Evolutionary conservation across 1,140 invertebrate species (phyloP).

Genomic region (Nautilus pompilius): DNA sequence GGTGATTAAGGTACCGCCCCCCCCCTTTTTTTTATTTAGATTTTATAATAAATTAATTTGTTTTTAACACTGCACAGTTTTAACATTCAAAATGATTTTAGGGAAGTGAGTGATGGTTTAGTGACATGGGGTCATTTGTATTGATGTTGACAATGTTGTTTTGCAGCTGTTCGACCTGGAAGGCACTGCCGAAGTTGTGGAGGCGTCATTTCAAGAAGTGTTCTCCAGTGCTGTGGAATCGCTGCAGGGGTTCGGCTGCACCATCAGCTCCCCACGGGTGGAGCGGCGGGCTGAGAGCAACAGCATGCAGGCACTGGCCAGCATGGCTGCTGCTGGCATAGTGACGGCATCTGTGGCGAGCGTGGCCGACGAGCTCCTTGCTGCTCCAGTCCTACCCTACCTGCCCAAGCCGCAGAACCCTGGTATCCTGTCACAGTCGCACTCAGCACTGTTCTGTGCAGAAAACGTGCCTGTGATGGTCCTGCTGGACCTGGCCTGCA

Average conservation of each 20-base stretch:
- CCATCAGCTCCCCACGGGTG: not conserved
- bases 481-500: constrained; percentile 40
- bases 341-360: constrained; percentile 38
- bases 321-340: constrained; percentile 41
- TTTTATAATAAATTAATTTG: not conserved
- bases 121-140: not conserved
- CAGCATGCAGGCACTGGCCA: constrained; percentile 35
- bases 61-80: not conserved
- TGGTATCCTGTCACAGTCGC: constrained; percentile 14
- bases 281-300: not conserved
- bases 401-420: constrained; percentile 16
- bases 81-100: not conserved
- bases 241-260: constrained; percentile 16
- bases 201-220: constrained; percentile 40
- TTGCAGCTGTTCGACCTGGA: constrained; percentile 40
- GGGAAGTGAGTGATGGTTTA: not conserved
- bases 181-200: constrained; percentile 28
- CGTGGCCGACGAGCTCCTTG: constrained; percentile 41
- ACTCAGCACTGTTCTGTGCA: constrained; percentile 25
- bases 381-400: constrained; percentile 19
- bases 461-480: constrained; percentile 32
- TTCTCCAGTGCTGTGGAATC: constrained; percentile 28
- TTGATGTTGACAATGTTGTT: not conserved
- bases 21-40: not conserved
- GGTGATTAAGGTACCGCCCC: constrained; percentile 43